Evolutionary conservation across 2,113 vertebrate species (phyloP), one percentile per base, ranked within the genome.

Genomic region (Scartelaos histophorus): DNA sequence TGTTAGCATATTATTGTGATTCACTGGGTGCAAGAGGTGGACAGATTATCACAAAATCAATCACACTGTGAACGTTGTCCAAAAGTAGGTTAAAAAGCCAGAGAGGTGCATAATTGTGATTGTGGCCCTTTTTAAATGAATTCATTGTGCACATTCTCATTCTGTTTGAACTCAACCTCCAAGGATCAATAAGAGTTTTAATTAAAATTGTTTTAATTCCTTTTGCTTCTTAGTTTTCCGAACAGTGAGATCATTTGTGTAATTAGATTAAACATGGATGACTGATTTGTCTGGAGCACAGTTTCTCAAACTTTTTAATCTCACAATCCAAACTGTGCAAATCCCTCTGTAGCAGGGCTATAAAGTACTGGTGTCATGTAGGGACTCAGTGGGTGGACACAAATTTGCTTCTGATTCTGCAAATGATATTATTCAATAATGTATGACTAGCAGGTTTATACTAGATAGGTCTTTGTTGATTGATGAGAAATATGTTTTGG

Each of bases 281-380:
- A 68, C 73, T 83, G 84, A 84, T 80, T 87, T 79, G 80, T 84
- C 87, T 88, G 82, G 76, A 76, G 77, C 83, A 88, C 82, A 85
- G 85, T 82, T 82, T 82, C 60, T 81, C 76, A 74, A 88, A 88
- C 80, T 85, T 91, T 85, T 84, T 87, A 89, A 88, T 91, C 87
- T 85, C 3, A 24, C 80, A 66, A 65, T 60, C 79, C 83, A 82
- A 83, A 89, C 80, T 71, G 70, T 73, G 67, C 53, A 46, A 74
- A 66, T 74, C 80, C 79, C 68, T 73, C 80, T 56, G 80, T 38
- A 66, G 57, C 64, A 19, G 13, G 70, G 21, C 51, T 85, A 51
- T 62, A 74, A 81, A n/a, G n/a, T n/a, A n/a, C n/a, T 67, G 0
- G 11, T n/a, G 67, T 87, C 76, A 83, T 58, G n/a, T 73, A 56